phyloP scores from a whole-genome alignment of 1,140 invertebrate species.

The Panulirus ornatus region DNA sequence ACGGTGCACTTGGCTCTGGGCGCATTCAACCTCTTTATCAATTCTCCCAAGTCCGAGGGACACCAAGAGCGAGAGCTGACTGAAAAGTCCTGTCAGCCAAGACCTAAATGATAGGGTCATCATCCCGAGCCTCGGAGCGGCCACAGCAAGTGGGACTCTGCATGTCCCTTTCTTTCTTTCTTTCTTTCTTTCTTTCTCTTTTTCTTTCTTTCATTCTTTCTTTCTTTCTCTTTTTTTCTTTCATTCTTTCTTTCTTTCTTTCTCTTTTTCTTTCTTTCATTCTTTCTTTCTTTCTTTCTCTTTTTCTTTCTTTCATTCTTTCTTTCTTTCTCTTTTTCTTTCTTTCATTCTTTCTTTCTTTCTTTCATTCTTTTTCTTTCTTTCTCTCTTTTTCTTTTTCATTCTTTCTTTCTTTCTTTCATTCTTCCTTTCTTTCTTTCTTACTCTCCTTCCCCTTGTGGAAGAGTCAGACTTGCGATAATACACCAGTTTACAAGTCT shows the following conservation, averaged over 20 bases:
- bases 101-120: too few species aligned
- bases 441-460: too few species aligned
- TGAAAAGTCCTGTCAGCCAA: too few species aligned
- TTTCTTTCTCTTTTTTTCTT: not conserved
- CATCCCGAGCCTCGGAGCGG: too few species aligned
- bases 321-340: not conserved
- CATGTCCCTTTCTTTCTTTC: not conserved
- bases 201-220: not conserved
- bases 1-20: too few species aligned
- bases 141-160: too few species aligned
- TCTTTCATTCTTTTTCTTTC: not conserved
- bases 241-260: not conserved
- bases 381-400: not conserved
- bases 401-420: not conserved
- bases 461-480: too few species aligned
- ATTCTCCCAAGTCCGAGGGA: too few species aligned
- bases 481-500: too few species aligned
- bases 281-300: not conserved
- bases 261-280: not conserved
- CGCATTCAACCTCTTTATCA: too few species aligned
- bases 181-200: not conserved
- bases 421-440: not conserved
- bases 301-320: not conserved
- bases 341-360: not conserved
- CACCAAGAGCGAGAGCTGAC: too few species aligned